Conservation (phyloP, 2,888 invertebrate genomes). For the Pseudoips prasinana region DNA sequence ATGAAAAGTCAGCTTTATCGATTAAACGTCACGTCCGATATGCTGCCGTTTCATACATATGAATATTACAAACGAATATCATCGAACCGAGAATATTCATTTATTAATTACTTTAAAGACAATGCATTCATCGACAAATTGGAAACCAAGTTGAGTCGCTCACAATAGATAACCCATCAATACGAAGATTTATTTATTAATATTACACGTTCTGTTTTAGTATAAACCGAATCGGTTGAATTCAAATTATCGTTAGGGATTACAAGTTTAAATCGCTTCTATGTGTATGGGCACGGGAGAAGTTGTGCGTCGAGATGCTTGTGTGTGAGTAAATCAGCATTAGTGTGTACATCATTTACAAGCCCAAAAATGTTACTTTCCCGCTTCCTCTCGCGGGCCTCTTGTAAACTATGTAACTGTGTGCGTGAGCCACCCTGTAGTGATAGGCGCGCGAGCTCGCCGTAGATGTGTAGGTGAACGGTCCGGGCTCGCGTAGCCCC, state of each 20-base stretch:
- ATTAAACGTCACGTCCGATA: slow-evolving; percentile 7
- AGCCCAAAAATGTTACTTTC: slow-evolving; percentile 74
- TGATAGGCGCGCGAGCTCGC: slow-evolving; percentile 50
- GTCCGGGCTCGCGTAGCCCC: slow-evolving; percentile 77
- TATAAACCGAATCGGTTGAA: slow-evolving; percentile 66
- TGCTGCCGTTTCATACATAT: too few relatives aligned
- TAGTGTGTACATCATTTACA: slow-evolving; percentile 74
- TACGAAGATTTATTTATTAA: slow-evolving; percentile 9
- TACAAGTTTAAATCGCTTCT: slow-evolving; percentile 76
- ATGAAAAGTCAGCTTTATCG: slow-evolving; percentile 5
- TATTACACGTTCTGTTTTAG: slow-evolving; percentile 32
- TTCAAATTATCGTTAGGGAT: slow-evolving; percentile 78
- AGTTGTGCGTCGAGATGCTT: slow-evolving; percentile 42
- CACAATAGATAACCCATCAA: too few relatives aligned
- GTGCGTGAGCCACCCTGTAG: slow-evolving; percentile 51
- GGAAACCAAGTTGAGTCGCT: too few relatives aligned
- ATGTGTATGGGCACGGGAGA: slow-evolving; percentile 59
- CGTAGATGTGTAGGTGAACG: slow-evolving; percentile 60
- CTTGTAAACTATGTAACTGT: slow-evolving; percentile 52
- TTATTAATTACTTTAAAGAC: too few relatives aligned
- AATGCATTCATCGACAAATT: too few relatives aligned
- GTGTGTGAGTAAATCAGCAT: slow-evolving; percentile 69
- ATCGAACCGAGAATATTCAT: too few relatives aligned
- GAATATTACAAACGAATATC: too few relatives aligned
- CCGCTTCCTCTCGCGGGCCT: slow-evolving; percentile 61